These are phyloP conservation scores for Salmo trutta DNA, from an alignment of 2,797 vertebrate species.

Conservation along the genomic window DNA sequence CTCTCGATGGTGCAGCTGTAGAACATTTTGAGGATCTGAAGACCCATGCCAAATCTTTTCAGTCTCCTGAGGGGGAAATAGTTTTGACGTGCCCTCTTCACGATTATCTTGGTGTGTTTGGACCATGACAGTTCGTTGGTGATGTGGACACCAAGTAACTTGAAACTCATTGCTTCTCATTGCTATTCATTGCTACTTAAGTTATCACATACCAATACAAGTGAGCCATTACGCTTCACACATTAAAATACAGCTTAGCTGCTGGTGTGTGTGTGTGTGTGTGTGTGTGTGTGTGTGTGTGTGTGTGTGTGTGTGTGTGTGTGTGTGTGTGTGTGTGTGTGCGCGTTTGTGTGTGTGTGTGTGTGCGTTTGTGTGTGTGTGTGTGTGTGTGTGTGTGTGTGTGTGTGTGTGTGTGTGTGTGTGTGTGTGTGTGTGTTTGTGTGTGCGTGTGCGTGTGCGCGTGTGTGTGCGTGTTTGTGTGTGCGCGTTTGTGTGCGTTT, in stretches of 20 bases:
- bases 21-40: too few species aligned
- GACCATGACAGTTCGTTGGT: too few species aligned
- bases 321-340: background rate
- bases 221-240: background rate
- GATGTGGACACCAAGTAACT: too few species aligned
- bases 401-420: background rate
- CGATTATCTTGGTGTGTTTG: too few species aligned
- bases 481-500: too few species aligned
- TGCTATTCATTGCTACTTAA: background rate
- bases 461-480: background rate
- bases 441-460: too few species aligned
- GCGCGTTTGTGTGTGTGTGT: too few species aligned
- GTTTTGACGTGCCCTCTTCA: too few species aligned
- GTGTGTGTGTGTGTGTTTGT: background rate
- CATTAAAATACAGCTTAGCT: background rate
- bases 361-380: background rate
- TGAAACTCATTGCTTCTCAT: too few species aligned
- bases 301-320: background rate
- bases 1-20: too few species aligned
- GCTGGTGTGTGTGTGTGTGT: background rate
- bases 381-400: conserved; percentile 2
- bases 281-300: background rate
- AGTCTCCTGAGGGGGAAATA: too few species aligned
- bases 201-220: background rate
- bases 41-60: too few species aligned